Evolutionary conservation across 2,113 vertebrate species (phyloP).

Genomic region (Colius striatus): DNA sequence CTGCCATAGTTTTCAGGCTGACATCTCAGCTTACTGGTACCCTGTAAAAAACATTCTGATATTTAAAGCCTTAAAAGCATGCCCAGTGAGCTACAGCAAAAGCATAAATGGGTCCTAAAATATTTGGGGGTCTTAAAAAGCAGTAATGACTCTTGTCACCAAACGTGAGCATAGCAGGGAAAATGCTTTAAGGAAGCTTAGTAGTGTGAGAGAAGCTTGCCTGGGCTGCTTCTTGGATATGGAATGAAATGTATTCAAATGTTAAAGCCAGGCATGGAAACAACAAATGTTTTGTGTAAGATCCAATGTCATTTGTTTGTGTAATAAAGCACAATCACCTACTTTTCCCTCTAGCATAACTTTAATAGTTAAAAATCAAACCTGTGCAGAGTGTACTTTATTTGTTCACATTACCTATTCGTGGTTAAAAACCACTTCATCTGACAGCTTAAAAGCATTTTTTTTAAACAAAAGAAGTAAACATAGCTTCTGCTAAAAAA

Average conservation of each 20-base stretch:
- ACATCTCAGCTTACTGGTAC: background rate
- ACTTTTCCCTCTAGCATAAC: background rate
- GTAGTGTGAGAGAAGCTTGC: background rate
- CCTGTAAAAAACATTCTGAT: background rate
- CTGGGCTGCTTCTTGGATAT: background rate
- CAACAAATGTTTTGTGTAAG: background rate
- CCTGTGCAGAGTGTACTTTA: constrained; percentile 74
- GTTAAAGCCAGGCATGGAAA: background rate
- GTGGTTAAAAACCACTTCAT: constrained; percentile 75
- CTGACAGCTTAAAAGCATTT: constrained; percentile 76
- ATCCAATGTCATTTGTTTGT: background rate
- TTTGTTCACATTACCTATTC: constrained; percentile 76
- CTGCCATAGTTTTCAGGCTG: background rate
- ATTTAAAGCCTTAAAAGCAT: background rate
- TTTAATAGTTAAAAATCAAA: constrained; percentile 51
- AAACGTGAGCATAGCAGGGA: background rate
- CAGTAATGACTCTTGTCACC: background rate
- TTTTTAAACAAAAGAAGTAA: constrained; percentile 75
- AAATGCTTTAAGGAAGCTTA: background rate
- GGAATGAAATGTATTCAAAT: background rate
- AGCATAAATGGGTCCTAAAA: background rate
- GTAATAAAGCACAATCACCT: background rate
- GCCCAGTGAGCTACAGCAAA: background rate
- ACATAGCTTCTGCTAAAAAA: constrained; percentile 70
- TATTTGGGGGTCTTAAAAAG: background rate